Conservation (phyloP, 1,140 invertebrate genomes). For the Drosophila aff. region DNA sequence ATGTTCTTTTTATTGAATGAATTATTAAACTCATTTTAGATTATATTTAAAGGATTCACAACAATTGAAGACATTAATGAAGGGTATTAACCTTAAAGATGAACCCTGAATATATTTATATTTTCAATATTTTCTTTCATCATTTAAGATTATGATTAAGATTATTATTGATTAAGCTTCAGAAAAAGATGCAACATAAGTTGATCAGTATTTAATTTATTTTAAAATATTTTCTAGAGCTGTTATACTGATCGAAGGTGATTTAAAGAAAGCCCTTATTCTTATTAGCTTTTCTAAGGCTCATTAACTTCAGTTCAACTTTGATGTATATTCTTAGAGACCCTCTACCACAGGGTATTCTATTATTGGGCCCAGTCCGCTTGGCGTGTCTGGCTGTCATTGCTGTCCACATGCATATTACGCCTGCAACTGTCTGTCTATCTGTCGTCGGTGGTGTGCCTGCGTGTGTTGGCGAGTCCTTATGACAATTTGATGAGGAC, state of each 20-base stretch:
- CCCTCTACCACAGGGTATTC: constrained; percentile 29
- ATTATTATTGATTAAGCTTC: too few species aligned
- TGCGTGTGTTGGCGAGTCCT: constrained; percentile 62
- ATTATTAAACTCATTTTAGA: not conserved
- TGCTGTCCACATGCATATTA: constrained; percentile 61
- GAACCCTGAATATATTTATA: not conserved
- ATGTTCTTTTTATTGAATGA: not conserved
- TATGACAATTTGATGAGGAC: constrained; percentile 84
- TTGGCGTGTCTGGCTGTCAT: constrained; percentile 65
- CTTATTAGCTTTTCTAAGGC: not conserved
- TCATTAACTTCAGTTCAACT: not conserved
- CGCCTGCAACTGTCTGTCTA: constrained; percentile 44
- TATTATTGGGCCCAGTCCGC: constrained; percentile 16
- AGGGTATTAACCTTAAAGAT: too few species aligned
- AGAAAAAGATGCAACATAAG: not conserved
- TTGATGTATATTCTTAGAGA: not conserved
- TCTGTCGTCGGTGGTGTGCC: constrained; percentile 1
- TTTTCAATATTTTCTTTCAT: not conserved
- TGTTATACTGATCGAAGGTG: not conserved
- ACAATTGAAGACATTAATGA: not conserved
- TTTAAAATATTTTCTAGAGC: not conserved
- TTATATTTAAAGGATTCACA: not conserved
- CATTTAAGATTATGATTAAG: not conserved
- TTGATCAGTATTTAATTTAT: not conserved
- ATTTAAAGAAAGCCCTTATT: not conserved